A percentile compares a stretch with the other conserved stretches of the same genome.
Conservation (phyloP, 1,140 invertebrate genomes). For the Macrosteles quadrilineatus region DNA sequence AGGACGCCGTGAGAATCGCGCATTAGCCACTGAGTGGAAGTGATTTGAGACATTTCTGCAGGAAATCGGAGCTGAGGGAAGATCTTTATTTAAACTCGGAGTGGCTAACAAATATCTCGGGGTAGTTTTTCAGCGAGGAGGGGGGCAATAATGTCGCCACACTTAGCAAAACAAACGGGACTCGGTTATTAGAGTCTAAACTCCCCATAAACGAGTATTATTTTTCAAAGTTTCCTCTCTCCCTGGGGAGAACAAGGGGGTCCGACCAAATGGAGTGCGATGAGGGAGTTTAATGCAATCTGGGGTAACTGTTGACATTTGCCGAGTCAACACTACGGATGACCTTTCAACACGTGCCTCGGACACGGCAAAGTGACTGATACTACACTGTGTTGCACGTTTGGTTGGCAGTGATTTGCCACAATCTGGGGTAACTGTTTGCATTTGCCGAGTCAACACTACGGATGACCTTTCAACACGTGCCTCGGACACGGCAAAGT, state of each 20-base stretch:
- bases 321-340: slow-evolving; percentile 28
- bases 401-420: no score
- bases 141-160: slow-evolving; percentile 17
- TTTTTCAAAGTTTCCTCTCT: slow-evolving; percentile 32
- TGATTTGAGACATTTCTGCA: background rate
- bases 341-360: slow-evolving; percentile 24
- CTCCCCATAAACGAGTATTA: slow-evolving; percentile 31
- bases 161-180: slow-evolving; percentile 31
- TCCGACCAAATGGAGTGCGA: slow-evolving; percentile 30
- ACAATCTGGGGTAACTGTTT: slow-evolving; percentile 22
- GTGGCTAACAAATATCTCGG: slow-evolving; percentile 21
- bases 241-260: slow-evolving; percentile 3
- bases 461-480: slow-evolving; percentile 26
- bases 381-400: no score
- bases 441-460: slow-evolving; percentile 32
- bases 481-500: background rate
- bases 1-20: background rate
- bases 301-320: slow-evolving; percentile 31
- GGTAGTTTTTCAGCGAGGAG: background rate
- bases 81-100: slow-evolving; percentile 15
- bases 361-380: no score
- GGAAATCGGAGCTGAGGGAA: background rate
- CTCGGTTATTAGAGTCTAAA: slow-evolving; percentile 19
- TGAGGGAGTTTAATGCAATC: slow-evolving; percentile 6
- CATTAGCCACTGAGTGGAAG: background rate